Evolutionary conservation across 1,140 invertebrate species (phyloP), one percentile per base, ranked within the genome.

Genomic region (Eulimnadia texana): DNA sequence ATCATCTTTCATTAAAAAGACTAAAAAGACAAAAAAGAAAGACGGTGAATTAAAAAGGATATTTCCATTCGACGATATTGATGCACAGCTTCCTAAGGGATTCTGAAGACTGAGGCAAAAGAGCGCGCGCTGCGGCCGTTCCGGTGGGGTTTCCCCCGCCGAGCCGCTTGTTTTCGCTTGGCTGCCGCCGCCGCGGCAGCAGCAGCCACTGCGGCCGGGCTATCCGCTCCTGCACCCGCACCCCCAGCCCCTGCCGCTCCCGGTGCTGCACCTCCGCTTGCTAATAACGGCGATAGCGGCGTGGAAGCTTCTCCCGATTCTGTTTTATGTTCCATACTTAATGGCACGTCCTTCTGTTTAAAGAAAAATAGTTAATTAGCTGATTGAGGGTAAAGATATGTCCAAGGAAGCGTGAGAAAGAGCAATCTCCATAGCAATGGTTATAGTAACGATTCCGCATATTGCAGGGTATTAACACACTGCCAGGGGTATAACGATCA

Each of bases 51-150:
- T 42, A 65, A 74, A 88, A 91, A 92, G 88, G 88, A 90, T 95
- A 96, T 91, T 95, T 98, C 93, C 93, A 98, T 76, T 99, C 96
- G 55, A 98, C 93, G 66, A 99, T 84, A 70, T 84, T 84, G 70
- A 98, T 98, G 75, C 94, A 98, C 61, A 96, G 73, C 72, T 94
- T 94, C 96, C 80, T 29, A 99, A 69, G 11, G 94, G 94, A 77
- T 99, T 99, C 72, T 93, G 91, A 61, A 98, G 79, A 42, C 80
- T 80, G 58, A 99, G 79, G 76, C 93, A 99, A 70, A 94, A 91
- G 54, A 99, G 80, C 22, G 93, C 93, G 63, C 93, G 77, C 67
- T 83, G 82, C 1, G 93, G 93, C 68, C 92, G 82, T 76, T 95
- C 89, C n/a, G 87, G 86, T 29, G 84, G 84, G 83, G 84, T 73